Conservation (phyloP, 2,888 invertebrate species). For the Dynastes grantii region DNA sequence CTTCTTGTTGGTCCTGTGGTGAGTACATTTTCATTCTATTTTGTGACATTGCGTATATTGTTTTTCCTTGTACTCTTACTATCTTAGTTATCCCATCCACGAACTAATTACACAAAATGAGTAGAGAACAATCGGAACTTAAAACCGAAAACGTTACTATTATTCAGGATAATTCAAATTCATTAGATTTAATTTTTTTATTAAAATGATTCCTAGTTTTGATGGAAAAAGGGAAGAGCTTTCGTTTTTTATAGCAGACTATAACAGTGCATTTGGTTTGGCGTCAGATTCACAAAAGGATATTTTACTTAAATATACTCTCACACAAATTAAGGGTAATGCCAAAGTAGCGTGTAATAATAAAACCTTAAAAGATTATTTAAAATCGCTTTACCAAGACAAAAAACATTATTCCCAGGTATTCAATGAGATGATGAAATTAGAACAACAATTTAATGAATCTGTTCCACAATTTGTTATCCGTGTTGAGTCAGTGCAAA, state of each 20-base stretch:
- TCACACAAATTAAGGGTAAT: constrained; percentile 55
- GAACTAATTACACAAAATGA: no score
- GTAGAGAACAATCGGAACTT: no score
- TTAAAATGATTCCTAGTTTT: constrained; percentile 39
- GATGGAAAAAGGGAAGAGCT: constrained; percentile 51
- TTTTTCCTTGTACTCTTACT: no score
- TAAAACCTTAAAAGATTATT: constrained; percentile 53
- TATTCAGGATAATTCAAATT: background rate
- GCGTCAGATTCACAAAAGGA: constrained; percentile 44
- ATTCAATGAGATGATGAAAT: constrained; percentile 11
- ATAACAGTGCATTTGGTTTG: constrained; percentile 47
- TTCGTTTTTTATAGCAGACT: constrained; percentile 43
- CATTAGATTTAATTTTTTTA: constrained; percentile 1
- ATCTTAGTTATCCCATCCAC: no score
- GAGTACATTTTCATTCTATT: no score
- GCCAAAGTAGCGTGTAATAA: constrained; percentile 54
- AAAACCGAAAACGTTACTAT: no score
- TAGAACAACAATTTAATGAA: background rate
- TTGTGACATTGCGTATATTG: no score
- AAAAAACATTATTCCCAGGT: constrained; percentile 59
- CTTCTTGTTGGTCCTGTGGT: no score
- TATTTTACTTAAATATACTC: constrained; percentile 53
- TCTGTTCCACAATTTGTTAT: background rate
- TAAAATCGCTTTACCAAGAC: constrained; percentile 53
- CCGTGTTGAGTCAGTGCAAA: background rate